Evolutionary conservation across 2,888 invertebrate species (phyloP).

Genomic region (Thymelicus lineola): DNA sequence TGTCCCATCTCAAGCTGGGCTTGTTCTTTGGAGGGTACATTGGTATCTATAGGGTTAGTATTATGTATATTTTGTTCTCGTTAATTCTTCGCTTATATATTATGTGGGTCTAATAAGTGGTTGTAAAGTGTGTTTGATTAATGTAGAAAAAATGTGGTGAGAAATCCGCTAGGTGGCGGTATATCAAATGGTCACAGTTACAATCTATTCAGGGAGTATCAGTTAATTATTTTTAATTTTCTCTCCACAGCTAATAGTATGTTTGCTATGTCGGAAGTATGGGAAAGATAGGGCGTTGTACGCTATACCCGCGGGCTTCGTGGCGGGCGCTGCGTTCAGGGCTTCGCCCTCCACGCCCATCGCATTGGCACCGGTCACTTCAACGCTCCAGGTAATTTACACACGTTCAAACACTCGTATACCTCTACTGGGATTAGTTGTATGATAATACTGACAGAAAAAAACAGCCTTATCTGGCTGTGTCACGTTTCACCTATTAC

Average conservation of each 20-base stretch:
- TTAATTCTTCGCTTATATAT: too few species aligned
- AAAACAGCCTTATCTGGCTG: too few species aligned
- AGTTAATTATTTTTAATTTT: background rate
- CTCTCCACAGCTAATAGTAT: conserved; percentile 74
- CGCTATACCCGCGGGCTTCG: conserved; percentile 82
- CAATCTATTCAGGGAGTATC: too few species aligned
- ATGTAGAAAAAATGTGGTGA: too few species aligned
- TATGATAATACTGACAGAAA: too few species aligned
- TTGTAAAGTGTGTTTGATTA: too few species aligned
- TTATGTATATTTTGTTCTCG: background rate
- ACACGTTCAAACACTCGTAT: too few species aligned
- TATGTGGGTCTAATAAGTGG: too few species aligned
- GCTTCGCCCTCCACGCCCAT: conserved; percentile 83
- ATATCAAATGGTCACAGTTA: too few species aligned
- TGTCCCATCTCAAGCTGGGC: conserved; percentile 75
- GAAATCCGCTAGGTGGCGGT: too few species aligned
- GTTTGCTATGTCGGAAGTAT: conserved; percentile 46
- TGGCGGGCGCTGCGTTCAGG: conserved; percentile 80
- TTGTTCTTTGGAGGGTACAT: conserved; percentile 82
- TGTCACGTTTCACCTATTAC: too few species aligned
- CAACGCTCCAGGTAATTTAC: conserved; percentile 75
- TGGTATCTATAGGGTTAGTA: conserved; percentile 78
- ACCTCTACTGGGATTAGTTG: too few species aligned
- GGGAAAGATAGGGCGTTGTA: conserved; percentile 69
- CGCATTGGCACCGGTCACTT: conserved; percentile 79